Evolutionary conservation across 2,888 invertebrate genomes (phyloP), one percentile per base, ranked within the genome.

Genomic region (Ophion obscuratus): DNA sequence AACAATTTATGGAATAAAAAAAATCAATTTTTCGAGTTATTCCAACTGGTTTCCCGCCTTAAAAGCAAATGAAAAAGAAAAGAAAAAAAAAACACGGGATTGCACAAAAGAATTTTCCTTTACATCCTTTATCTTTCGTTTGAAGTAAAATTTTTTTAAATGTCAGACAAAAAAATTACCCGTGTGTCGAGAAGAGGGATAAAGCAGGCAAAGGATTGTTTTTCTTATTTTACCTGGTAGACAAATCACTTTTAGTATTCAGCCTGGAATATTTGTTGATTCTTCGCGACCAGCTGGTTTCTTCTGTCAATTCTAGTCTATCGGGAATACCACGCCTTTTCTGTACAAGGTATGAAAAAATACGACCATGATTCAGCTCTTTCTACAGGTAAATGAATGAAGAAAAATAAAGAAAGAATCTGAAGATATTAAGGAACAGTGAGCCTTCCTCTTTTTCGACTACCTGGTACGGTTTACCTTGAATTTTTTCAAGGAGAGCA

Each of bases 401-500:
- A 57, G 62, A 17, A 70, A 66, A 77, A 84, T 59, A 20, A 68
- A n/a, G 70, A 31, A 62, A 47, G 59, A 6, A 67, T 11, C 40
- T 9, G 40, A 67, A 17, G 5, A 40, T 57, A 14, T 20, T 11
- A 73, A 40, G 9, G 40, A 40, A 40, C 40, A 40, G 40, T 3
- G 40, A 40, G 40, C 40, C 40, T 40, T 9, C 40, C 40, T 6
- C 9, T 40, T 40, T 40, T 7, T 40, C 40, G 40, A 40, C 6
- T 40, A 40, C 9, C 9, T 40, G 9, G 40, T 7, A 40, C 40
- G 9, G 40, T 40, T 87, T 88, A 88, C 88, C 92, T 92, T 93
- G 88, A 92, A 91, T 87, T 88, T 88, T 89, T 92, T 93, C 89
- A 92, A 90, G 88, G 92, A 91, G 84, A 93, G 90, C 89, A 92